These are phyloP conservation scores for Cotesia chilonis DNA, from an alignment of 1,140 invertebrate species.

Conservation along the genomic window DNA sequence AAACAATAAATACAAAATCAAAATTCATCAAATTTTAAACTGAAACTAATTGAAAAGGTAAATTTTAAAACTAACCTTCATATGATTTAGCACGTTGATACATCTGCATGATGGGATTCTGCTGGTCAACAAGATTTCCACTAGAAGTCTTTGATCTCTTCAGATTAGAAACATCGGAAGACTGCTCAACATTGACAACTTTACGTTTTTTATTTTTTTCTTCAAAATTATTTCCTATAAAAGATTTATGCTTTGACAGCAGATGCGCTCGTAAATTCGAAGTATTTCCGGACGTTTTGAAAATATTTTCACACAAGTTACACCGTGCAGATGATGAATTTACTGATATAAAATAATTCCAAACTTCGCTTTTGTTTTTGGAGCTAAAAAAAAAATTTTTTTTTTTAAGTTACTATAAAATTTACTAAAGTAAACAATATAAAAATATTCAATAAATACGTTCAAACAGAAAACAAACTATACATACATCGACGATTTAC, in stretches of 20 bases:
- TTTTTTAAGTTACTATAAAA: background rate
- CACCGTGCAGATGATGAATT: background rate
- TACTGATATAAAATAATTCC: constrained; percentile 5
- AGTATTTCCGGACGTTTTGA: constrained; percentile 20
- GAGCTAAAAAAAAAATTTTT: background rate
- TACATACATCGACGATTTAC: constrained; percentile 3
- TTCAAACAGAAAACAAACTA: constrained; percentile 8
- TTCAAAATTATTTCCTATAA: background rate
- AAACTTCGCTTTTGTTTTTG: constrained; percentile 3
- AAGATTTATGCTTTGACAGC: constrained; percentile 8
- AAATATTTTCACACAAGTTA: constrained; percentile 10
- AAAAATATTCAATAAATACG: background rate
- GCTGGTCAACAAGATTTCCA: background rate
- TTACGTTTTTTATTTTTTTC: background rate
- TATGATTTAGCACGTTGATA: constrained; percentile 5
- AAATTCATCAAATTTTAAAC: too few relatives aligned
- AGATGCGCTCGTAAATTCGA: constrained; percentile 6
- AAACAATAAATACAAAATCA: too few relatives aligned
- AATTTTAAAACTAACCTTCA: background rate
- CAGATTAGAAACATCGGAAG: background rate
- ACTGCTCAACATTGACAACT: background rate
- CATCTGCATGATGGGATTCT: background rate
- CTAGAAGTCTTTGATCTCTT: background rate
- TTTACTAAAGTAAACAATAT: background rate
- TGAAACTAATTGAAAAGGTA: too few relatives aligned